A percentile compares a stretch with the other conserved stretches of the same genome.
These are phyloP conservation scores for Platyscapa corneri DNA, from an alignment of 1,140 invertebrate genomes.

Conservation along the genomic window DNA sequence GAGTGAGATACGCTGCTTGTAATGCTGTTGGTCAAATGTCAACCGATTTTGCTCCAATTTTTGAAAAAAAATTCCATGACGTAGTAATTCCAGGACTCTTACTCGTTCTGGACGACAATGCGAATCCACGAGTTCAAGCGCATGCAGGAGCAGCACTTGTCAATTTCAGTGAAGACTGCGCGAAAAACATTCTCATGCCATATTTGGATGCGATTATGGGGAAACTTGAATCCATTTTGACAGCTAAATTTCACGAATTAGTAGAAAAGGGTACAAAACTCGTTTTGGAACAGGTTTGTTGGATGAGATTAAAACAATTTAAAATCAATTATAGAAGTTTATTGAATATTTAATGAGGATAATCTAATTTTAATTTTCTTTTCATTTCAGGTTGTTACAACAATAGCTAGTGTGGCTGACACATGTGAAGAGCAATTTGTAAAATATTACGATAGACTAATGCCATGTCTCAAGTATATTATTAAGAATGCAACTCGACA, in stretches of 20 bases:
- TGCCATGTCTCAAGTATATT: conserved; percentile 98
- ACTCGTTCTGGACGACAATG: conserved; percentile 92
- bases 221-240: conserved; percentile 93
- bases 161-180: conserved; percentile 99
- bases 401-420: conserved; percentile 99
- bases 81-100: conserved; percentile 94
- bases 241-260: conserved; percentile 94
- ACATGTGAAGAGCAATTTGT: conserved; percentile 97
- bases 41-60: conserved; percentile 96
- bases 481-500: conserved; percentile 93
- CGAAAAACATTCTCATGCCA: conserved; percentile 92
- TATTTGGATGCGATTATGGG: conserved; percentile 94
- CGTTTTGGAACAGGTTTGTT: conserved; percentile 92
- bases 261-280: conserved; percentile 95
- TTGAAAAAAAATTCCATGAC: conserved; percentile 98
- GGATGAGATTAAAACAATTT: background rate
- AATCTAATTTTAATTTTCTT: background rate
- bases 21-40: conserved; percentile 99
- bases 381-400: conserved; percentile 84
- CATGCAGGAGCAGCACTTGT: conserved; percentile 96
- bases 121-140: conserved; percentile 94
- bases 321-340: background rate
- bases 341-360: background rate
- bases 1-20: conserved; percentile 97
- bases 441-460: conserved; percentile 87